Evolutionary conservation across 2,797 vertebrate genomes (phyloP).

Genomic region (Phrynocephalus forsythii): DNA sequence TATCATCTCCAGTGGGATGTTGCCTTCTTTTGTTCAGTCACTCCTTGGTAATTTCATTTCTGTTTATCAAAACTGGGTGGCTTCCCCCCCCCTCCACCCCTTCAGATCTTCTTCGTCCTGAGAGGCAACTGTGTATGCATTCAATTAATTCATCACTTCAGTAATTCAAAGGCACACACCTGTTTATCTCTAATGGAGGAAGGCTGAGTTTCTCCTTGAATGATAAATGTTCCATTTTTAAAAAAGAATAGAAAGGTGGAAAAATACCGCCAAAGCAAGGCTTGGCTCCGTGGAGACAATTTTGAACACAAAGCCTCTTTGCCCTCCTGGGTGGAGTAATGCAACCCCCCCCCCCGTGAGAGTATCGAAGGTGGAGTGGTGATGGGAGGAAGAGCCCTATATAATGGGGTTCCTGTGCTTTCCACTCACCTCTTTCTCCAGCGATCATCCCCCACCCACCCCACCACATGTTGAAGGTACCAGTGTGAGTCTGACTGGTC

Average conservation of each 20-base stretch:
- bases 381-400: too few species aligned
- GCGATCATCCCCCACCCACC: too few species aligned
- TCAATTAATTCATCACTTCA: neutral
- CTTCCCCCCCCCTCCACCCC: neutral
- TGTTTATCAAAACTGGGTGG: neutral
- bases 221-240: neutral
- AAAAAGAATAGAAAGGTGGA: neutral
- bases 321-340: too few species aligned
- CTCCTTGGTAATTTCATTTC: conserved; percentile 32
- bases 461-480: too few species aligned
- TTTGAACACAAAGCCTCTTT: too few species aligned
- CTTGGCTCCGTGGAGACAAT: too few species aligned
- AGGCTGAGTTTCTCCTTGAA: neutral
- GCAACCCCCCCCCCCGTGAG: too few species aligned
- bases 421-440: too few species aligned
- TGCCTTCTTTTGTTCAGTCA: conserved; percentile 24
- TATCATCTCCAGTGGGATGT: neutral
- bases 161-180: conserved; percentile 6
- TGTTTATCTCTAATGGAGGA: neutral
- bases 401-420: too few species aligned
- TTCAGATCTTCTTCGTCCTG: neutral
- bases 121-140: neutral
- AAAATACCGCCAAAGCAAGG: neutral
- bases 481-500: too few species aligned
- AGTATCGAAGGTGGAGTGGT: too few species aligned